A percentile compares a stretch with the other conserved stretches of the same genome.
Evolutionary conservation across 2,113 vertebrate species (phyloP).

Genomic region (Picathartes gymnocephalus): DNA sequence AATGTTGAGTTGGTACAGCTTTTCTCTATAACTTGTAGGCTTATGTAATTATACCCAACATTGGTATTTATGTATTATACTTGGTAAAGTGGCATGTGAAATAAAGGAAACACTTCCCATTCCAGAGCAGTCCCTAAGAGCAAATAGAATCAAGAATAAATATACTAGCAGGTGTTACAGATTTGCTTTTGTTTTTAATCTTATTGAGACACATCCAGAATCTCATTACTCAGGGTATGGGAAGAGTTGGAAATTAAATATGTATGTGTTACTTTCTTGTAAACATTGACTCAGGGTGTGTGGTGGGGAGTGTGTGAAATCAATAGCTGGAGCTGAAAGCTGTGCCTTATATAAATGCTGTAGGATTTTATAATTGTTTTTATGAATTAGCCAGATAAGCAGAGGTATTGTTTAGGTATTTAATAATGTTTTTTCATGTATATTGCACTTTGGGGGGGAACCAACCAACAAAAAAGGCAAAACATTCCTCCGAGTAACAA

Average conservation of each 20-base stretch:
- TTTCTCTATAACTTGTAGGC: neutral
- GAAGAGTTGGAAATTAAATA: neutral
- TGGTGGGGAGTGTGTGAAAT: neutral
- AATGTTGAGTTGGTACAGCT: neutral
- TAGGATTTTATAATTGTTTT: neutral
- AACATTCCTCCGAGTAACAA: neutral
- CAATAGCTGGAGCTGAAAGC: neutral
- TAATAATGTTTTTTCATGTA: neutral
- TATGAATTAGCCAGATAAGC: neutral
- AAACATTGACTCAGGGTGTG: neutral
- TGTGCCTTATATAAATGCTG: neutral
- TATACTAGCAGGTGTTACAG: neutral
- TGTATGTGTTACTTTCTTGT: neutral
- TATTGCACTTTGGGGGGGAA: neutral
- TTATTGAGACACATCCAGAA: neutral
- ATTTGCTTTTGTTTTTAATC: neutral
- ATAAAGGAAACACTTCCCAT: neutral
- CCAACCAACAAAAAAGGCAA: neutral
- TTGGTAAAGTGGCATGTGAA: neutral
- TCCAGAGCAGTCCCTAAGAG: neutral
- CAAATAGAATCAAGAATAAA: neutral
- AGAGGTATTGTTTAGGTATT: neutral
- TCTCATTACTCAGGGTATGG: neutral
- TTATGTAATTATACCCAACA: neutral
- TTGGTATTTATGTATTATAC: neutral